A percentile compares a stretch with the other conserved stretches of the same genome.
Evolutionary conservation across 2,888 invertebrate species (phyloP).

Genomic region (Nemotelus pantherinus): DNA sequence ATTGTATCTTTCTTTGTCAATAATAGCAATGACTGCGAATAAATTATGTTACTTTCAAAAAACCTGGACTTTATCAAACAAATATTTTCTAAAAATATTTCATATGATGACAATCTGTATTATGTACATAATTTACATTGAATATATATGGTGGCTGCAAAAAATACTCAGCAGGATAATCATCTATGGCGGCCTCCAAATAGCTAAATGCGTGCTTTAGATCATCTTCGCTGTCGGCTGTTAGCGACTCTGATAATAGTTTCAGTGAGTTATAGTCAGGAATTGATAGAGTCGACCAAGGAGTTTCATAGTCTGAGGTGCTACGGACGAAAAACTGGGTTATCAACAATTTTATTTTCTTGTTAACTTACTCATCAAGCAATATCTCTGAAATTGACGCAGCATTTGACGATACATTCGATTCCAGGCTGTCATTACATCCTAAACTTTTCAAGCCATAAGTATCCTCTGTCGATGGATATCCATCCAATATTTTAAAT

Average conservation of each 20-base stretch:
- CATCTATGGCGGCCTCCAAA: constrained; percentile 58
- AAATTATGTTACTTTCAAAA: background rate
- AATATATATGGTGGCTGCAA: constrained; percentile 62
- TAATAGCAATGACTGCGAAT: constrained; percentile 9
- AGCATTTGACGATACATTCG: background rate
- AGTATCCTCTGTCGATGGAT: constrained; percentile 7
- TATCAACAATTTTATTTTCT: background rate
- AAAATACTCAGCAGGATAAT: constrained; percentile 63
- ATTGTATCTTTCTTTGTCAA: constrained; percentile 53
- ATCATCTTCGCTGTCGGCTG: constrained; percentile 50
- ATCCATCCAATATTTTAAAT: constrained; percentile 50
- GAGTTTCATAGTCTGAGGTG: constrained; percentile 56
- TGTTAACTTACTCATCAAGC: constrained; percentile 2
- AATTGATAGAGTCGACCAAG: constrained; percentile 57
- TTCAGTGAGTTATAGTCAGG: constrained; percentile 59
- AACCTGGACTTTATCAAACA: background rate
- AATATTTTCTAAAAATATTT: background rate
- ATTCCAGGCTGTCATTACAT: background rate
- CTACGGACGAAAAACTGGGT: background rate
- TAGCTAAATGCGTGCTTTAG: constrained; percentile 56
- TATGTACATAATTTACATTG: constrained; percentile 46
- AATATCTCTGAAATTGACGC: constrained; percentile 16
- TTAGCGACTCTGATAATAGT: constrained; percentile 55
- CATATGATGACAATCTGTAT: background rate
- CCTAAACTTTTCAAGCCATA: background rate